phyloP scores from a whole-genome alignment of 2,797 vertebrate species.

The Gobionotothen gibberifrons region DNA sequence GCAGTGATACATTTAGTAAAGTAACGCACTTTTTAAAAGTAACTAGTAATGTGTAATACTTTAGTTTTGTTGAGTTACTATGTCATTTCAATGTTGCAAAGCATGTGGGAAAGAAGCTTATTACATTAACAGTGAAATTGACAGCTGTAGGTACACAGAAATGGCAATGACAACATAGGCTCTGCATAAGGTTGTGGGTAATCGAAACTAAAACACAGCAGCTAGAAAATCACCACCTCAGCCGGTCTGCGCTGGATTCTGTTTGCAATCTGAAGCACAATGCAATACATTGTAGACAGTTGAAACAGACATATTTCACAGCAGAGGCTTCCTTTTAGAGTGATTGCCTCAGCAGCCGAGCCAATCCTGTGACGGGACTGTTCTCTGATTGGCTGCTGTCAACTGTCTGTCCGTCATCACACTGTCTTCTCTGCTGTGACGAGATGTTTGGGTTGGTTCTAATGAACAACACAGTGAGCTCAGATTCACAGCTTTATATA shows the following conservation, averaged over 20 bases:
- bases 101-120: too few relatives aligned
- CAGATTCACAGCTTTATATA: background rate
- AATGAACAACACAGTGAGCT: constrained; percentile 1
- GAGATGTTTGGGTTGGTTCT: constrained; percentile 3
- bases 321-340: constrained; percentile 2
- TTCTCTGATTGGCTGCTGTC: background rate
- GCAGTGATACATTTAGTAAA: too few relatives aligned
- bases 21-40: too few relatives aligned
- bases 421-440: constrained; percentile 1
- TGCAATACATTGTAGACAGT: constrained; percentile 4
- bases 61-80: too few relatives aligned
- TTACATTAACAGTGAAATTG: too few relatives aligned
- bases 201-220: background rate
- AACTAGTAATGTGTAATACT: too few relatives aligned
- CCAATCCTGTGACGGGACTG: background rate
- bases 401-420: background rate
- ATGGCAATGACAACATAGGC: too few relatives aligned
- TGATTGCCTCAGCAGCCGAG: background rate
- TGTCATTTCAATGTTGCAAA: too few relatives aligned
- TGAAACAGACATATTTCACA: background rate
- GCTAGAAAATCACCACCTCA: background rate
- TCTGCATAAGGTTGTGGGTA: too few relatives aligned
- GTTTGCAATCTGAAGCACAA: background rate
- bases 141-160: too few relatives aligned
- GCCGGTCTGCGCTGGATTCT: background rate